Base-by-base conservation (phyloP, 1,140 invertebrate species). In the Euglossa dilemma region DNA sequence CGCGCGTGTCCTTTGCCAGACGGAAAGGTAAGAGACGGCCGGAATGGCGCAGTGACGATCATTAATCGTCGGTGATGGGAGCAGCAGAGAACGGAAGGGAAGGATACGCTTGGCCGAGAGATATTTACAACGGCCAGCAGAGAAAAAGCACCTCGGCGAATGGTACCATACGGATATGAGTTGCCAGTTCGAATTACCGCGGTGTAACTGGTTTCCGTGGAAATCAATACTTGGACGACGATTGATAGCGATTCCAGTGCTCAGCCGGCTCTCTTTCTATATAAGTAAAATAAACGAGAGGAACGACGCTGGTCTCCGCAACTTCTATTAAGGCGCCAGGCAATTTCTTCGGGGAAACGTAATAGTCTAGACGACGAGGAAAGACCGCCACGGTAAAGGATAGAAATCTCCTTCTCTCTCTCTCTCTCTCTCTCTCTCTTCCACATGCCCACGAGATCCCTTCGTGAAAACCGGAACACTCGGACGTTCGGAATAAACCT, bases 181-280 rank as follows among this genome's bases (percentile, higher is more conserved):
- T 28, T 36, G 28, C 16, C 45, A 52, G 77, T 63, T 86, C 83
- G 50, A 86, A 85, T 85, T 85, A 86, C 85, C n/a, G 61, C 59
- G 66, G 67, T 76, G 25, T 50, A 64, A 66, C 73, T 80, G 66
- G 77, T 86, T 85, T 75, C 66, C 77, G 76, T 76, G 50, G 71
- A 86, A 86, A 86, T 76, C 83, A 71, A 86, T 86, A 86, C 83
- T 52, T 23, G 14, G 43, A 54, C 45, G 45, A 69, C 77, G 72
- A 86, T 85, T 80, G 83, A 85, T 72, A 81, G 83, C 50, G 57
- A 80, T 59, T 75, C 43, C 25, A 57, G 63, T 16, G 23, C 28
- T 47, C 52, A 23, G 8, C 43, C 2, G 9, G 18, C 63, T 63
- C 64, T 80, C 61, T 66, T 23, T 64, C 59, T 67, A 36, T 69